Evolutionary conservation across 2,113 vertebrate species (phyloP).

Genomic region (Gnathonemus echidnorhynchus): DNA sequence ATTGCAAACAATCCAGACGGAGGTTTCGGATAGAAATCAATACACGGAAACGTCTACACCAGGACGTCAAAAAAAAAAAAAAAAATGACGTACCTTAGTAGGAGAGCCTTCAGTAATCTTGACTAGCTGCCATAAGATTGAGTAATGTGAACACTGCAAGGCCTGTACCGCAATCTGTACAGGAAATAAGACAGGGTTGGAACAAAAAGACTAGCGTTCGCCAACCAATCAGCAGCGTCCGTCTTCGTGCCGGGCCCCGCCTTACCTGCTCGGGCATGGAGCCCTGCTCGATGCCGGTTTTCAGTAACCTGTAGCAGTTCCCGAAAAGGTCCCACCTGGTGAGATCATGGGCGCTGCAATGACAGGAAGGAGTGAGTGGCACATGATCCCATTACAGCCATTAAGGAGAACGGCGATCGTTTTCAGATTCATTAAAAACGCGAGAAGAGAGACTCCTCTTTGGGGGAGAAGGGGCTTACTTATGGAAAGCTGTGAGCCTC

Average conservation of each 20-base stretch:
- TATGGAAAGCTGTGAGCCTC: constrained; percentile 94
- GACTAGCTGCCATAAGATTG: constrained; percentile 98
- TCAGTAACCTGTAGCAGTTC: constrained; percentile 93
- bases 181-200: neutral
- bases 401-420: neutral
- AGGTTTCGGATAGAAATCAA: neutral
- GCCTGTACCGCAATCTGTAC: constrained; percentile 92
- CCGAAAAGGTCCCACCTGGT: constrained; percentile 97
- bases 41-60: neutral
- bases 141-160: constrained; percentile 97
- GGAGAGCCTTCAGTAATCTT: constrained; percentile 94
- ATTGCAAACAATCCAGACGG: neutral
- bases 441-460: neutral
- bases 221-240: neutral
- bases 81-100: constrained; percentile 68
- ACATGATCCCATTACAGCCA: neutral
- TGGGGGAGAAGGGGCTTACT: constrained; percentile 60
- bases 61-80: neutral
- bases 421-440: neutral
- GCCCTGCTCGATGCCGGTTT: constrained; percentile 95
- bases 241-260: neutral
- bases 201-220: neutral
- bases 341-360: constrained; percentile 84
- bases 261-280: constrained; percentile 95
- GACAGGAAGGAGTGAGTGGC: constrained; percentile 25